Conservation (phyloP, 2,888 invertebrate genomes). For the Pantelozetes paolii region DNA sequence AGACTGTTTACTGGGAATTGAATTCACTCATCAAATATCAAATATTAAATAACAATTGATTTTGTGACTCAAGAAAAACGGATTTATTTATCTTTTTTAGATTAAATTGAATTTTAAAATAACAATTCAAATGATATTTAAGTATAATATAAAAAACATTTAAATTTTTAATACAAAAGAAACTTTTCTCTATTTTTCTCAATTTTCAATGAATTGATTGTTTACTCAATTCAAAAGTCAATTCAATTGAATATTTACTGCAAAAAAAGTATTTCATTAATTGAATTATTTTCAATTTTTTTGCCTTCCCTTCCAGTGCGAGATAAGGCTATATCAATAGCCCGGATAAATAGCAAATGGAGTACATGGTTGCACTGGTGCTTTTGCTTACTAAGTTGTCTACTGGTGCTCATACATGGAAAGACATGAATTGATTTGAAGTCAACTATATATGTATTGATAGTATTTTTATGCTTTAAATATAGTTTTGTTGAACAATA, state of each 20-base stretch:
- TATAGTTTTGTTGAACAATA: background rate
- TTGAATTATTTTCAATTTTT: background rate
- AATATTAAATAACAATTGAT: constrained; percentile 27
- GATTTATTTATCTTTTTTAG: too few relatives aligned
- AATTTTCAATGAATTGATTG: too few relatives aligned
- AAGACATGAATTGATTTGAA: background rate
- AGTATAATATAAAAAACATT: background rate
- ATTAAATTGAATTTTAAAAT: too few relatives aligned
- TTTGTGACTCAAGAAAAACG: background rate
- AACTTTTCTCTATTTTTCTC: too few relatives aligned
- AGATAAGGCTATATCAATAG: background rate
- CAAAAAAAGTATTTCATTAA: too few relatives aligned
- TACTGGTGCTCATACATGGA: background rate
- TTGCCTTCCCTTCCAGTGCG: background rate
- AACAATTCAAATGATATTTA: too few relatives aligned
- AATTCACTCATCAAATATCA: constrained; percentile 32
- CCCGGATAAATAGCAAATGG: background rate
- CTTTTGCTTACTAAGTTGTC: background rate
- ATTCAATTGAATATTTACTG: background rate
- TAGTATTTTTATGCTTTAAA: constrained; percentile 7
- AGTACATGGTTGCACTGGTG: constrained; percentile 16
- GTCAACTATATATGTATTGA: background rate
- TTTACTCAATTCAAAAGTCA: background rate
- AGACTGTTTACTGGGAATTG: constrained; percentile 22
- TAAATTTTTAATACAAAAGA: too few relatives aligned